phyloP scores from a whole-genome alignment of 2,888 invertebrate species.

The Spilosoma lubricipeda region DNA sequence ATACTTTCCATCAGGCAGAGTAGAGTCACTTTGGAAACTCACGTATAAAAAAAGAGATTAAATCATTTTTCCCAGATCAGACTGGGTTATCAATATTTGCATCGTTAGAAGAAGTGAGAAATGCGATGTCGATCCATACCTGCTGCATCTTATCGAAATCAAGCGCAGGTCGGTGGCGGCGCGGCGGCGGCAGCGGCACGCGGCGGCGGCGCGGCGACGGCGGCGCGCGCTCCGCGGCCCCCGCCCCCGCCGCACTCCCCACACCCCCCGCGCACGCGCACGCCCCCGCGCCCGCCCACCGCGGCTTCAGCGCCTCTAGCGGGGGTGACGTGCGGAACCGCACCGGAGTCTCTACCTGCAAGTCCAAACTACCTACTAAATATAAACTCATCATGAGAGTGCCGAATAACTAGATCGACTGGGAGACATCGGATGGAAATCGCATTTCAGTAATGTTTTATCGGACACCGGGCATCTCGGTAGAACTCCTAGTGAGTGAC shows the following conservation, averaged over 20 bases:
- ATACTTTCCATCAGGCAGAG: too few species aligned
- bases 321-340: constrained; percentile 97
- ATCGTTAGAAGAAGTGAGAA: neutral
- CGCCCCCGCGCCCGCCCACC: constrained; percentile 76
- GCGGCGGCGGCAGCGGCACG: constrained; percentile 73
- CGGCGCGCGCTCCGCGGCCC: constrained; percentile 81
- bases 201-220: constrained; percentile 82
- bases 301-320: constrained; percentile 94
- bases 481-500: too few species aligned
- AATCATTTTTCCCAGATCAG: neutral
- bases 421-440: neutral
- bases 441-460: neutral
- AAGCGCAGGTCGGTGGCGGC: constrained; percentile 93
- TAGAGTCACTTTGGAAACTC: too few species aligned
- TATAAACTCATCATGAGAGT: neutral
- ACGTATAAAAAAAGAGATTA: too few species aligned
- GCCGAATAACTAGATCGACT: neutral
- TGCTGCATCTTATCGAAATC: constrained; percentile 99
- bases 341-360: constrained; percentile 91
- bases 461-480: too few species aligned
- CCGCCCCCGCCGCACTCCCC: constrained; percentile 81
- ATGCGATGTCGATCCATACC: constrained; percentile 79
- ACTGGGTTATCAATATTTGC: neutral
- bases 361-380: constrained; percentile 20
- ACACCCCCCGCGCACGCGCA: constrained; percentile 71